A percentile compares a stretch with the other conserved stretches of the same genome.
Conservation (phyloP, 2,797 vertebrate species). For the Podarcis siculus region DNA sequence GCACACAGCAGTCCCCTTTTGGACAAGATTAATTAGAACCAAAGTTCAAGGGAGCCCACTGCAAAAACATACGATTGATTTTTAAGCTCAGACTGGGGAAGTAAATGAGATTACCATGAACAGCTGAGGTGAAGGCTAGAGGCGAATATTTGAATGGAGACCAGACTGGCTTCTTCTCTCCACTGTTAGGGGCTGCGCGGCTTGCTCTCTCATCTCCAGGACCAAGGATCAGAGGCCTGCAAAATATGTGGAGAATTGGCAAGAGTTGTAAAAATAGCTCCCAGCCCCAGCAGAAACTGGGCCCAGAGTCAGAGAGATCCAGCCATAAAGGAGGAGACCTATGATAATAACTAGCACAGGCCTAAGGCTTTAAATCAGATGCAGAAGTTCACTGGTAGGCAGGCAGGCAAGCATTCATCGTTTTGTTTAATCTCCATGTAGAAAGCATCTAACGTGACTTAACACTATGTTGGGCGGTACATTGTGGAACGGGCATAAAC, state of each 20-base stretch:
- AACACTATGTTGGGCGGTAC: conserved; percentile 22
- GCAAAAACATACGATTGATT: background rate
- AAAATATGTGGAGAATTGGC: background rate
- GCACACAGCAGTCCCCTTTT: background rate
- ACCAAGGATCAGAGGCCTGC: conserved; percentile 38
- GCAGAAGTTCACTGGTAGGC: too few relatives aligned
- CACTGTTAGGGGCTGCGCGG: fast-evolving
- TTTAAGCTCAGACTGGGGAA: background rate
- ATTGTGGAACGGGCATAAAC: background rate
- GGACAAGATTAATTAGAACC: too few relatives aligned
- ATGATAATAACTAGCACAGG: background rate
- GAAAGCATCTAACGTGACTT: conserved; percentile 14
- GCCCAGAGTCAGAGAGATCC: background rate
- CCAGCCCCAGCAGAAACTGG: background rate
- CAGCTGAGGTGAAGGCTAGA: background rate
- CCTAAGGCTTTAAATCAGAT: background rate
- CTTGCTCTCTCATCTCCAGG: background rate
- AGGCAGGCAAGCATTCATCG: background rate
- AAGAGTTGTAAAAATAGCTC: background rate
- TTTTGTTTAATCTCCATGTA: background rate
- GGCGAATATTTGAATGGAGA: background rate
- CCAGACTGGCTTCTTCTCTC: background rate
- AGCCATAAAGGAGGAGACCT: background rate
- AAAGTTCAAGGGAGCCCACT: background rate
- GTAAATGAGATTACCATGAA: conserved; percentile 66